Evolutionary conservation across 2,797 vertebrate species (phyloP), one percentile per base, ranked within the genome.

Genomic region (Muscicapa striata): DNA sequence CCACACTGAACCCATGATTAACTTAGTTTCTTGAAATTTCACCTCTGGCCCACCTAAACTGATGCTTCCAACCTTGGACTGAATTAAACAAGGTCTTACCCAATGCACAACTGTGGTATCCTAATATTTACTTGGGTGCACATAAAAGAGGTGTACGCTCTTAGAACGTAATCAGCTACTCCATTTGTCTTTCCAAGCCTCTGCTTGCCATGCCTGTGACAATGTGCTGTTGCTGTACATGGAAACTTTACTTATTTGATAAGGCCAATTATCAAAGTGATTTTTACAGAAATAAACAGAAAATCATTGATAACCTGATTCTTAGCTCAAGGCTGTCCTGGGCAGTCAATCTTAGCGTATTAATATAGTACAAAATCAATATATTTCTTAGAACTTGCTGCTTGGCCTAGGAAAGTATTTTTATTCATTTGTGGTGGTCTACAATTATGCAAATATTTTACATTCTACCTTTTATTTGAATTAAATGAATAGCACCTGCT

Each of bases 231-330:
- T 95, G 64, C 91, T 74, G 62, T 69, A 78, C 66, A 40, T 92
- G 92, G 94, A 94, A 97, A 95, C 68, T 95, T 94, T 72, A 64
- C 73, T 81, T 93, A 72, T 49, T 79, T 90, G 89, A 95, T 97
- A 97, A 97, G 89, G 58, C 40, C 4, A 83, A 75, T 96, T 96
- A 96, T 96, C 91, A 76, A 89, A 92, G 83, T 66, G 29, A 83
- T 76, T 80, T 96, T 90, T 87, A 70, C 49, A 93, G 93, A 89
- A 95, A 96, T 84, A 93, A 95, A 86, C 62, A 94, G 46, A 94
- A 96, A 95, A 94, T 95, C 61, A 80, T 55, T 93, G 87, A 96
- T 94, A 97, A 88, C 30, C 22, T 54, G 89, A 87, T 86, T 89
- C 55, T 59, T 79, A 94, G 73, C 75, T 96, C 87, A 95, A 97